These are phyloP conservation scores for Halichoeres trimaculatus DNA, from an alignment of 2,113 vertebrate genomes.

Conservation along the genomic window DNA sequence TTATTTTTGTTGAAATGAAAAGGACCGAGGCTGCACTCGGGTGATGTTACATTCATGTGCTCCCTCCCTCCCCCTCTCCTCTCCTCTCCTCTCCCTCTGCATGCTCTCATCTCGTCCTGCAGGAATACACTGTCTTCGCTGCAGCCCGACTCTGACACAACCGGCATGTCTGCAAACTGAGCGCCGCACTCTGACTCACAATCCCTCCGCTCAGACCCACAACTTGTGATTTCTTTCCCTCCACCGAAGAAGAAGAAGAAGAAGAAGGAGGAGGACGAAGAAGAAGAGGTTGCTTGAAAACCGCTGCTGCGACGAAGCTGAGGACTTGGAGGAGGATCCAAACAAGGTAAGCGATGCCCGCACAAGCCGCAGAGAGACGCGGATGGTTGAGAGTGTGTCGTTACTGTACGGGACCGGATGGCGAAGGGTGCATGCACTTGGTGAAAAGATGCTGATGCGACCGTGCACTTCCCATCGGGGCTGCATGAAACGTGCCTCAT, in stretches of 20 bases:
- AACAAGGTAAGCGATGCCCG: constrained; percentile 67
- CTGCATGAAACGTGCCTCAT: neutral
- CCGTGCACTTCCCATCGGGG: neutral
- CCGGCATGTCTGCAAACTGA: constrained; percentile 75
- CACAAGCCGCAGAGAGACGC: neutral
- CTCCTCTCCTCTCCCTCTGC: constrained; percentile 48
- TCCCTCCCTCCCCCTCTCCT: constrained; percentile 21
- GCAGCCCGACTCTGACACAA: constrained; percentile 70
- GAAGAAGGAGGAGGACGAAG: constrained; percentile 1
- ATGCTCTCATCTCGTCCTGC: constrained; percentile 71
- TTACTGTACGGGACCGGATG: constrained; percentile 64
- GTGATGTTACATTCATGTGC: constrained; percentile 35
- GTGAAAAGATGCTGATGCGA: constrained; percentile 31
- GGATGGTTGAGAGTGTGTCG: constrained; percentile 13
- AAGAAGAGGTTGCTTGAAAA: constrained; percentile 22
- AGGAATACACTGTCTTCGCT: constrained; percentile 70
- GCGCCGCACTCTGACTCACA: constrained; percentile 25
- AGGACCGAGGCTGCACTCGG: constrained; percentile 6
- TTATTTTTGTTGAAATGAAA: constrained; percentile 7
- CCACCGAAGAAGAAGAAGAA: neutral
- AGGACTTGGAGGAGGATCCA: constrained; percentile 55
- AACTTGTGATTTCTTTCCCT: constrained; percentile 39
- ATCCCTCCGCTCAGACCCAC: constrained; percentile 23
- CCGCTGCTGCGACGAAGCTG: constrained; percentile 1
- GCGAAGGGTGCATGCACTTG: constrained; percentile 33